Percentiles rank a stretch among this genome's conserved stretches.
phyloP scores from a whole-genome alignment of 2,797 vertebrate species.

The Mastacembelus armatus region DNA sequence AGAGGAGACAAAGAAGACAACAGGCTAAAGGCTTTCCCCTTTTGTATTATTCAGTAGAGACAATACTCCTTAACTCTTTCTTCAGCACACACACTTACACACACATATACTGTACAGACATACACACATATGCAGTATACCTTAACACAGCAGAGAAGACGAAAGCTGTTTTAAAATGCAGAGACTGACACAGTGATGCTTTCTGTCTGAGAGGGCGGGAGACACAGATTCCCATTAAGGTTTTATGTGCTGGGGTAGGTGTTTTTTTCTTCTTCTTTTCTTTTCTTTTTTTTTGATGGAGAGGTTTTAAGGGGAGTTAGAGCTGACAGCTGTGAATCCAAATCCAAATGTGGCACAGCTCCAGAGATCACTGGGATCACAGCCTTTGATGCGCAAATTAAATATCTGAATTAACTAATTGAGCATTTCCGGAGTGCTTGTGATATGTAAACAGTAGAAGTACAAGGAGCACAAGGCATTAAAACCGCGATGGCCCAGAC shows the following conservation, averaged over 20 bases:
- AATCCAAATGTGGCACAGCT: slow-evolving; percentile 61
- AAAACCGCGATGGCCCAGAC: slow-evolving; percentile 48
- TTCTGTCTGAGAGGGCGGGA: slow-evolving; percentile 75
- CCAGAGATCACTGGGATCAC: slow-evolving; percentile 64
- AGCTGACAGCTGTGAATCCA: slow-evolving; percentile 62
- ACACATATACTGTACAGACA: not conserved
- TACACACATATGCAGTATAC: slow-evolving; percentile 43
- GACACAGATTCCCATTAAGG: slow-evolving; percentile 74
- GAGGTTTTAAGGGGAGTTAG: slow-evolving; percentile 17
- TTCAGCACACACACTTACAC: not conserved
- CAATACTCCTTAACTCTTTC: slow-evolving; percentile 24
- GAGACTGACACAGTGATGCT: slow-evolving; percentile 65
- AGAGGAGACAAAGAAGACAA: slow-evolving; percentile 47
- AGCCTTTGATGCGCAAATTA: slow-evolving; percentile 69
- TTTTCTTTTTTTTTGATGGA: slow-evolving; percentile 21
- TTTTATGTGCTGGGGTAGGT: slow-evolving; percentile 36
- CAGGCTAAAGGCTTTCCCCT: slow-evolving; percentile 51
- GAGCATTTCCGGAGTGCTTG: slow-evolving; percentile 67
- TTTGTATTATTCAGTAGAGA: slow-evolving; percentile 71
- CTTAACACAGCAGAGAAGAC: slow-evolving; percentile 49
- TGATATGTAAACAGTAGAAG: slow-evolving; percentile 64
- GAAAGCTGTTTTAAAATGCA: slow-evolving; percentile 75
- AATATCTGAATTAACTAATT: slow-evolving; percentile 72
- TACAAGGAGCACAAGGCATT: slow-evolving; percentile 53
- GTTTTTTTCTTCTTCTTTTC: not conserved